Base-by-base conservation (phyloP, 2,797 vertebrate species). In the Cichlasoma orientale region DNA sequence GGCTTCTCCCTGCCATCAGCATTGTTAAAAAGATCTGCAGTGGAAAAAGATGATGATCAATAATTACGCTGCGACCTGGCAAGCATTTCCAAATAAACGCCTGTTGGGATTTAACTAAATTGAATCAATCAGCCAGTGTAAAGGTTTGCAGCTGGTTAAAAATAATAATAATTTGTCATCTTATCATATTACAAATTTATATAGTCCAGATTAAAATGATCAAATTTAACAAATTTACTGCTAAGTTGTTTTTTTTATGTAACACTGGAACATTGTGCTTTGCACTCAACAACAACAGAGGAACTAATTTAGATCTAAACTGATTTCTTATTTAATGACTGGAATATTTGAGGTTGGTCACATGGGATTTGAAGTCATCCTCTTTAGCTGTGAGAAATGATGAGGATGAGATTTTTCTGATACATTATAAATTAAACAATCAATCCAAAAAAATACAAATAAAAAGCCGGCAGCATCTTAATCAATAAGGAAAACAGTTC, bases 11-110 rank as follows among this genome's bases (percentile, higher is more conserved):
- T 36, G 12, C 38, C 53, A 52, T 29, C 1, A 50, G 1, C 70
- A 16, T 83, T 4, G 3, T 66, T 77, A 27, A 70, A 77, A 69
- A 33, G 56, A 82, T 71, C 53, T 68, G 4, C 56, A 70, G 21
- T 10, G 44, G 58, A 59, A 50, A 7, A 31, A 79, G 33, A 59
- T 53, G 33, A 59, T 53, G 9, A 81, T 84, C 55, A 57, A 19
- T 73, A 56, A 12, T 31, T 29, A 41, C 29, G 21, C 53, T 27
- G 14, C 36, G 14, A 66, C 16, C 13, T 13, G 13, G 11, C 19
- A 52, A 52, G 50, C 1, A 53, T 79, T 58, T 58, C 16, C 5
- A 50, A 68, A 50, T 50, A 68, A 68, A 18, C 50, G 10, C 1
- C 41, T 44, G 23, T 44, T 5, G 50, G 13, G 13, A 53, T 72